Evolutionary conservation across 2,113 vertebrate genomes (phyloP).

Genomic region (Ophthalmotilapia sp.): DNA sequence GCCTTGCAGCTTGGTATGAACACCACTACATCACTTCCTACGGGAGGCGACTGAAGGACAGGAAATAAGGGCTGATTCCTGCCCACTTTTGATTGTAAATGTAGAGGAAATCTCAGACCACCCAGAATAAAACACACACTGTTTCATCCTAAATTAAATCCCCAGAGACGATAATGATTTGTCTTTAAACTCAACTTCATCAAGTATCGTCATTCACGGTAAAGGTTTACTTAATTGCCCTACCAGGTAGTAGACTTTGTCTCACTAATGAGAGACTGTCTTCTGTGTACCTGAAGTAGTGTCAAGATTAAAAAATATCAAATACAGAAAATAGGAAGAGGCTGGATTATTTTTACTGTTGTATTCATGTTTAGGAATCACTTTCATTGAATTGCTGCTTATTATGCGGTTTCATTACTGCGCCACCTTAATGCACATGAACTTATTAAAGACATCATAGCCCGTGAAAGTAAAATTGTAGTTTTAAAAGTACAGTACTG

Average conservation of each 20-base stretch:
- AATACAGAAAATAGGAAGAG: background rate
- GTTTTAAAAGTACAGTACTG: background rate
- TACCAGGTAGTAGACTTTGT: background rate
- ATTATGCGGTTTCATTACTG: background rate
- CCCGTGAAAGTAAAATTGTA: background rate
- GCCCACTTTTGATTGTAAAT: background rate
- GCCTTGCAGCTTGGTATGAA: background rate
- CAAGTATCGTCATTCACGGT: background rate
- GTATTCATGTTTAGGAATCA: background rate
- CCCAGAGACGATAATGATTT: background rate
- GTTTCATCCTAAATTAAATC: background rate
- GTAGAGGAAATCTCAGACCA: conserved; percentile 32
- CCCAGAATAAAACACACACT: background rate
- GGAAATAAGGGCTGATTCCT: conserved; percentile 32
- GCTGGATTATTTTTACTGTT: background rate
- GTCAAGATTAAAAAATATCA: background rate
- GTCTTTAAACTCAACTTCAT: background rate
- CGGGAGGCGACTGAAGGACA: background rate
- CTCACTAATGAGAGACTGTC: background rate
- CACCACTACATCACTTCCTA: background rate
- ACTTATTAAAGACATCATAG: background rate
- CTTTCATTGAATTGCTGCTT: background rate
- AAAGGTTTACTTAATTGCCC: background rate
- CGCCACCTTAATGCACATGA: background rate
- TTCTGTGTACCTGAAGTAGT: background rate